A percentile compares a stretch with the other conserved stretches of the same genome.
Evolutionary conservation across 2,888 invertebrate species (phyloP).

Genomic region (Endotricha flammealis): DNA sequence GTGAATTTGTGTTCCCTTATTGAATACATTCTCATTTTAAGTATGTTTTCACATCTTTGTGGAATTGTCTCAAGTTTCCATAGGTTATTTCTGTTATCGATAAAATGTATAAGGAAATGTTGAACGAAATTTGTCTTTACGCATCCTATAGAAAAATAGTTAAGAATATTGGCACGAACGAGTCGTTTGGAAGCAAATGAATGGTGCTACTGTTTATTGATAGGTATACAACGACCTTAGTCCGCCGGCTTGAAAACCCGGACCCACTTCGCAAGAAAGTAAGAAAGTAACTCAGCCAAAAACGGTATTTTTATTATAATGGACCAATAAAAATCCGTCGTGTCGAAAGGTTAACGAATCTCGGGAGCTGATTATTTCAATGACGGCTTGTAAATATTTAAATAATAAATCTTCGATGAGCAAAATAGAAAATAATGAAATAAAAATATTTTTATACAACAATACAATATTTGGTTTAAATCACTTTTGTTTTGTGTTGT

Average conservation of each 20-base stretch:
- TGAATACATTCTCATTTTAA: constrained; percentile 5
- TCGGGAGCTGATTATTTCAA: neutral
- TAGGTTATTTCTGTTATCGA: neutral
- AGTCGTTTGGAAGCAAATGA: constrained; percentile 8
- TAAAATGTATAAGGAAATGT: neutral
- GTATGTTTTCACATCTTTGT: constrained; percentile 6
- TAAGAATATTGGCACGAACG: constrained; percentile 6
- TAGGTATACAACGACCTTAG: neutral
- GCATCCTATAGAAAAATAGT: constrained; percentile 2
- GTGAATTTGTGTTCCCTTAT: constrained; percentile 6
- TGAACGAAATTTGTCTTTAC: constrained; percentile 2
- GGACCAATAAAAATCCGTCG: neutral
- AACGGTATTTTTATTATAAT: constrained; percentile 4
- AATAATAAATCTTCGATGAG: no score
- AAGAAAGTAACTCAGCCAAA: constrained; percentile 12
- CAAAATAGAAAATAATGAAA: no score
- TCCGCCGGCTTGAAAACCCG: neutral
- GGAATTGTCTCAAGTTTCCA: neutral
- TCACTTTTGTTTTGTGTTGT: no score
- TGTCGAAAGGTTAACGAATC: neutral
- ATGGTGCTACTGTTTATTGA: constrained; percentile 1
- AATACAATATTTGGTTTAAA: no score
- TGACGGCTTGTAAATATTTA: no score
- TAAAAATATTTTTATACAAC: no score
- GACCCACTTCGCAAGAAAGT: constrained; percentile 1